These are phyloP conservation scores for Phalera bucephala DNA, from an alignment of 2,888 invertebrate species.

Conservation along the genomic window DNA sequence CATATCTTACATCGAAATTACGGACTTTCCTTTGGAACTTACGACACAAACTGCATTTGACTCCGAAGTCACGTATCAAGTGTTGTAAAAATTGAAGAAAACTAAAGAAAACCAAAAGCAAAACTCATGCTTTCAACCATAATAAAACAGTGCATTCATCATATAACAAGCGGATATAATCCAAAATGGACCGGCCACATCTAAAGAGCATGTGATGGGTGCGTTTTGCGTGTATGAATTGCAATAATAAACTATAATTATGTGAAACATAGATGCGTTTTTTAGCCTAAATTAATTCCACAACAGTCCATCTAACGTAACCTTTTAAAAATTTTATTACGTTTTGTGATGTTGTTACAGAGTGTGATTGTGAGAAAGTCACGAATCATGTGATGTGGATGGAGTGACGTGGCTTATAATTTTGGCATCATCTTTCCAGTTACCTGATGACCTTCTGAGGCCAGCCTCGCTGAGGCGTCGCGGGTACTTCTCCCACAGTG, in stretches of 20 bases:
- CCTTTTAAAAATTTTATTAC: too few relatives aligned
- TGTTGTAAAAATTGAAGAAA: conserved; percentile 4
- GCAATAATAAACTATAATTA: conserved; percentile 16
- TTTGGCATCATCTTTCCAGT: conserved; percentile 39
- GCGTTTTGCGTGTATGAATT: conserved; percentile 36
- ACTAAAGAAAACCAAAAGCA: conserved; percentile 29
- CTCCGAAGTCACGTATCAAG: conserved; percentile 38
- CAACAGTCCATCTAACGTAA: conserved; percentile 20
- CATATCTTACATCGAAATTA: conserved; percentile 58
- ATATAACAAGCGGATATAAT: conserved; percentile 37
- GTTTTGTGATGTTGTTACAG: conserved; percentile 4
- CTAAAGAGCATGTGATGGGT: conserved; percentile 42
- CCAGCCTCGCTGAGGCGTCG: conserved; percentile 90
- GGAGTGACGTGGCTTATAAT: conserved; percentile 26
- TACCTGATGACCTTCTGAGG: conserved; percentile 90
- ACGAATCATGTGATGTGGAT: conserved; percentile 16
- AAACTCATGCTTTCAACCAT: conserved; percentile 49
- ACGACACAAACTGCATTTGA: conserved; percentile 78
- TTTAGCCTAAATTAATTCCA: conserved; percentile 23
- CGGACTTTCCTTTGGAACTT: conserved; percentile 53
- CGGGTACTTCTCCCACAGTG: conserved; percentile 88
- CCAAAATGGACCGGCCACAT: conserved; percentile 30
- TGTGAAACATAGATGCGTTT: conserved; percentile 29
- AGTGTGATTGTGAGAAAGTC: conserved; percentile 18
- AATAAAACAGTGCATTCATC: conserved; percentile 42